Percentiles rank a stretch among this genome's conserved stretches.
phyloP scores from a whole-genome alignment of 1,140 invertebrate genomes.

The Alviniconcha marisindica region DNA sequence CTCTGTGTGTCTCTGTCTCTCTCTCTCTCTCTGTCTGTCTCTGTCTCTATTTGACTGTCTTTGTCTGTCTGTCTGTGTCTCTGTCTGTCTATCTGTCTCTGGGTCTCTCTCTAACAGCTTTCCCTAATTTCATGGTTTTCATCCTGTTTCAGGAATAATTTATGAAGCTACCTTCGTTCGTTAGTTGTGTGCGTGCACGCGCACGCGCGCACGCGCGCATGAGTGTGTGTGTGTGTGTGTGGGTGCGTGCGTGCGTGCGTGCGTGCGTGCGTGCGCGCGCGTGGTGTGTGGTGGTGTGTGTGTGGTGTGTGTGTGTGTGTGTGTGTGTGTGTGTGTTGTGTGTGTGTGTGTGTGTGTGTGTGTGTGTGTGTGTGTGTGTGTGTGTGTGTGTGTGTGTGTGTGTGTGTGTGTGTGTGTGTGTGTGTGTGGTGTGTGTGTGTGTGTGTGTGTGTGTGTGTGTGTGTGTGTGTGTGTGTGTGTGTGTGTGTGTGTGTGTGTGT shows the following conservation, averaged over 20 bases:
- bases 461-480: too few species aligned
- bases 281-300: too few species aligned
- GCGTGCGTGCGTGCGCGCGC: background rate
- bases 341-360: background rate
- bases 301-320: conserved; percentile 19
- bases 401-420: too few species aligned
- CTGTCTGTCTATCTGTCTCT: too few species aligned
- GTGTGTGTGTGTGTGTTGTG: conserved; percentile 3
- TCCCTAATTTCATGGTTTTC: background rate
- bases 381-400: too few species aligned
- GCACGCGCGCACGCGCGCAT: too few species aligned
- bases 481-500: too few species aligned
- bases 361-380: too few species aligned
- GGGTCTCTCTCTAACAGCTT: too few species aligned
- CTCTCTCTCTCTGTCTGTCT: background rate
- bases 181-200: background rate
- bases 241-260: background rate
- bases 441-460: too few species aligned
- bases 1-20: too few species aligned
- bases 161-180: background rate
- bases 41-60: background rate
- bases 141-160: background rate
- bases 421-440: too few species aligned
- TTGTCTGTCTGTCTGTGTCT: background rate
- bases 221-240: conserved; percentile 15